A percentile compares a stretch with the other conserved stretches of the same genome.
Conservation (phyloP, 1,140 invertebrate genomes). For the Euura lappo region DNA sequence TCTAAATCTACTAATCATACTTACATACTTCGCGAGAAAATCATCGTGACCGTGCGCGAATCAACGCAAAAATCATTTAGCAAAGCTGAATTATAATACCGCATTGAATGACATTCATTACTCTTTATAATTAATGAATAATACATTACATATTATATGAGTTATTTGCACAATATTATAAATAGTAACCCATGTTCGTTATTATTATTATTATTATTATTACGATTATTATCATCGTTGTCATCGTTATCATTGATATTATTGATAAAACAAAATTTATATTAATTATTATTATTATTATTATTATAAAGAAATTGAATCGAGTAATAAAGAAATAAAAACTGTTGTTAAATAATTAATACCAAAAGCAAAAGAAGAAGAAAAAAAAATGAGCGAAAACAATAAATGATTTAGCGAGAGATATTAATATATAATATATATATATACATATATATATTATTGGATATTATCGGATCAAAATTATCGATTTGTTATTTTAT, state of each 20-base stretch:
- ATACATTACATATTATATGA: conserved; percentile 27
- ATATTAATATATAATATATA: neutral
- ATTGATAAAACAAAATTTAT: neutral
- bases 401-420: conserved; percentile 13
- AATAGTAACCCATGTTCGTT: conserved; percentile 24
- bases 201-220: neutral
- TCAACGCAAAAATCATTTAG: conserved; percentile 15
- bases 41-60: conserved; percentile 9
- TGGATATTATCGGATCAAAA: conserved; percentile 18
- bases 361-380: conserved; percentile 30
- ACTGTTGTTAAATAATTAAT: conserved; percentile 53
- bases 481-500: conserved; percentile 44
- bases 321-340: conserved; percentile 45
- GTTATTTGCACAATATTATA: conserved; percentile 58
- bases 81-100: conserved; percentile 15
- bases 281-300: conserved; percentile 23
- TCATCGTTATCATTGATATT: neutral
- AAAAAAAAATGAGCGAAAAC: conserved; percentile 11
- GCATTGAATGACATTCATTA: conserved; percentile 44
- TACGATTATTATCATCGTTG: conserved; percentile 34
- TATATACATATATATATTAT: neutral
- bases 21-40: conserved; percentile 16
- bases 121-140: conserved; percentile 23
- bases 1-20: neutral
- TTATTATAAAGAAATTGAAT: conserved; percentile 50